Evolutionary conservation across 2,888 invertebrate species (phyloP), one percentile per base, ranked within the genome.

Genomic region (Cetonia aurata): DNA sequence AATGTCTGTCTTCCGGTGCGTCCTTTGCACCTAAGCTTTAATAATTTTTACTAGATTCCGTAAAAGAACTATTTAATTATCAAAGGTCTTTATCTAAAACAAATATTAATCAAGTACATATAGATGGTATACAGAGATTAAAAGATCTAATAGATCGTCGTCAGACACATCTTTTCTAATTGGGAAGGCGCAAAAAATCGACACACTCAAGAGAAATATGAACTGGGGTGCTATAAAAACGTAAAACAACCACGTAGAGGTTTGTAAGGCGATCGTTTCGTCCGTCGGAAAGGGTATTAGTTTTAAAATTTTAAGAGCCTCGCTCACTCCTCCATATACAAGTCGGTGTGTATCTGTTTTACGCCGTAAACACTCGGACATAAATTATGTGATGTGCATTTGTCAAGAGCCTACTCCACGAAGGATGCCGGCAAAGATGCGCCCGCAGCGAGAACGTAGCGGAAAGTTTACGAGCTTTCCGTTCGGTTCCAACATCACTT

Each of bases 311-410:
- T 65, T 65, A 65, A 65, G 62, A 65, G 50, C 62, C 33, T n/a
- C 48, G 33, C 31, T 52, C 52, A 52, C 52, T 52, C 52, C 9
- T 52, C 25, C 52, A 19, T 52, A 19, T 60, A 46, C 46, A 37
- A 46, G 50, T 15, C 33, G 37, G 12, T 17, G 41, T 19, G 62
- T 65, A 65, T 65, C 62, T 65, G 62, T 65, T 65, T 65, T 65
- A 65, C 62, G 48, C 62, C 31, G 50, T 65, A 37, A 52, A 65
- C 62, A 62, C 62, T 50, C 50, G 12, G 62, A 52, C 37, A 65
- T 65, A 65, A 65, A 65, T 50, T 65, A 65, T 65, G 50, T 17
- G 62, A 65, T 65, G 62, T 65, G 62, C 62, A 65, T 50, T 65
- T 65, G 62, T 65, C 62, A 65, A 65, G 62, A 65, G 62, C 37